Evolutionary conservation across 92 coral and sea anemone genomes (phyloP).

Genomic region (Bergia sp.): DNA sequence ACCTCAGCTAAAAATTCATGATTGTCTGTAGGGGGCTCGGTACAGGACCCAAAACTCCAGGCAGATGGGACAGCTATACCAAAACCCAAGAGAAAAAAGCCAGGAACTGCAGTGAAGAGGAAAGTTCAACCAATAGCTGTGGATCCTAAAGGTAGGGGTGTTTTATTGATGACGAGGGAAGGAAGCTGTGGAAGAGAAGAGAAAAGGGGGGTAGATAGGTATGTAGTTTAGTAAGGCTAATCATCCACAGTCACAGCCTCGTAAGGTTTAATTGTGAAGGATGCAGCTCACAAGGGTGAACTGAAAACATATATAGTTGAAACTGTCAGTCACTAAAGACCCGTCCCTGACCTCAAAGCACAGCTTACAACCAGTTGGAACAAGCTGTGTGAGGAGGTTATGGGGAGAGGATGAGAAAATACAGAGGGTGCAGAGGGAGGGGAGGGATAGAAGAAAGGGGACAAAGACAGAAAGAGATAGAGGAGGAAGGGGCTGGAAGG

Average conservation of each 20-base stretch:
- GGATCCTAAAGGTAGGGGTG: conserved; percentile 82
- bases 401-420: neutral
- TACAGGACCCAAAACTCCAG: conserved; percentile 13
- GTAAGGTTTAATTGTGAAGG: no score
- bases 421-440: neutral
- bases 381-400: no score
- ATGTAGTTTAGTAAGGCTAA: no score
- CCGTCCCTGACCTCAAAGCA: no score
- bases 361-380: no score
- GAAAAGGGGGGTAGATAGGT: no score
- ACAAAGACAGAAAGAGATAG: neutral
- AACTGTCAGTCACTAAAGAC: no score
- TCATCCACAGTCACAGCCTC: no score
- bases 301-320: no score
- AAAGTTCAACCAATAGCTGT: conserved; percentile 98
- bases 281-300: no score
- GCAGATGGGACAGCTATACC: conserved; percentile 49
- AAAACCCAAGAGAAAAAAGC: conserved; percentile 97
- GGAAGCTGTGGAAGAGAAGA: no score
- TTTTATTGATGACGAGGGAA: neutral
- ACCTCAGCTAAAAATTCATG: neutral
- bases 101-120: conserved; percentile 96
- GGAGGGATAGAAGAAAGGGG: neutral
- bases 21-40: conserved; percentile 1
- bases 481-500: neutral